These are phyloP conservation scores for Lagocephalus sceleratus DNA, from an alignment of 2,797 vertebrate species.

Conservation along the genomic window DNA sequence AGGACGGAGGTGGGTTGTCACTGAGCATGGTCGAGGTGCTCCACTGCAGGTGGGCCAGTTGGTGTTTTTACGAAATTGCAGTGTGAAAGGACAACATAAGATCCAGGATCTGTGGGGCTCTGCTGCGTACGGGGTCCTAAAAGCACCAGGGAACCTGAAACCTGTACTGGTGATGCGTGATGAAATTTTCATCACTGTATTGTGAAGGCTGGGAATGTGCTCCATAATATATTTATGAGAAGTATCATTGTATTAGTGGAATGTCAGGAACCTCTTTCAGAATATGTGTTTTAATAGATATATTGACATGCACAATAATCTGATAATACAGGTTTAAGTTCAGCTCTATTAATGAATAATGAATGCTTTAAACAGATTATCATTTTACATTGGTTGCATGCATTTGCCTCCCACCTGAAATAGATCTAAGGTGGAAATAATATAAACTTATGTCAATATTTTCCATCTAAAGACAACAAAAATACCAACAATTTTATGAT, in stretches of 20 bases:
- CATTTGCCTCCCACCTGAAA: not conserved
- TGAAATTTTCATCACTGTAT: not conserved
- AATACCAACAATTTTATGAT: not conserved
- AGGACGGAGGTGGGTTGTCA: too few species aligned
- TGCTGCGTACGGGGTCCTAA: too few species aligned
- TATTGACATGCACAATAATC: too few species aligned
- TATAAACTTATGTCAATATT: too few species aligned
- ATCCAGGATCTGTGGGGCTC: too few species aligned
- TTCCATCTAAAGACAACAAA: not conserved
- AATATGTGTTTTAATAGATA: too few species aligned
- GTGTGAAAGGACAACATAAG: too few species aligned
- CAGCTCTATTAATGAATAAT: not conserved
- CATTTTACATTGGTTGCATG: not conserved
- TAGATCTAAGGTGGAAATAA: not conserved
- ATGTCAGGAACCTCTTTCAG: too few species aligned
- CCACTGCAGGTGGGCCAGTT: too few species aligned
- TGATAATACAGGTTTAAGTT: too few species aligned
- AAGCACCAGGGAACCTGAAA: not conserved
- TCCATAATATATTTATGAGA: not conserved
- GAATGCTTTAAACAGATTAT: not conserved
- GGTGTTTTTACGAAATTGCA: too few species aligned
- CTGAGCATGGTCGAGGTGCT: too few species aligned
- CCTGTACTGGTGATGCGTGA: not conserved
- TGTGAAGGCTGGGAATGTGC: not conserved
- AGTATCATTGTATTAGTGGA: not conserved